Percentiles rank a stretch among this genome's conserved stretches.
These are phyloP conservation scores for Arothron firmamentum DNA, from an alignment of 2,113 vertebrate species.

Conservation along the genomic window DNA sequence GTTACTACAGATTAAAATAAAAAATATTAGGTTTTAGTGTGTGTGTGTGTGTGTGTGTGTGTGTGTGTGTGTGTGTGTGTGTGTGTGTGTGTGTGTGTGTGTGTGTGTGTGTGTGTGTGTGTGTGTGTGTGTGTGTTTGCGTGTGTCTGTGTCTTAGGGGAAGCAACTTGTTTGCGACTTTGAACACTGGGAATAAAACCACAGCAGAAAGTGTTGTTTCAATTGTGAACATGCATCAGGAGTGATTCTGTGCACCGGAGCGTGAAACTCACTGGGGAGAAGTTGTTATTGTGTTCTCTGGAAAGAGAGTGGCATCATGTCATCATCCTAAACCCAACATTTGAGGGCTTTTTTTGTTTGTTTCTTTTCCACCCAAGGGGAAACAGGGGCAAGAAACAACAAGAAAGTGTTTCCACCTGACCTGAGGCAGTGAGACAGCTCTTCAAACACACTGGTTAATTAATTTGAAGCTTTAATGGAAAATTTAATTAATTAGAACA, in stretches of 20 bases:
- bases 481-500: conserved; percentile 33
- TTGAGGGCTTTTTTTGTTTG: conserved; percentile 15
- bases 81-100: conserved; percentile 6
- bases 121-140: conserved; percentile 6
- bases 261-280: conserved; percentile 34
- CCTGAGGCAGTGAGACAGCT: conserved; percentile 26
- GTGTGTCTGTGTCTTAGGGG: not conserved
- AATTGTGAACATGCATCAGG: conserved; percentile 30
- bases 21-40: no score
- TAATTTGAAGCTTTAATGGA: conserved; percentile 36
- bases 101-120: not conserved
- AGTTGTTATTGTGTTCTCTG: conserved; percentile 43
- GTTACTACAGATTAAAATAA: no score
- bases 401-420: conserved; percentile 66
- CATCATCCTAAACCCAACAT: conserved; percentile 46
- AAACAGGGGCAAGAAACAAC: conserved; percentile 61
- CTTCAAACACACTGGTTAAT: conserved; percentile 46
- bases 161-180: conserved; percentile 46
- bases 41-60: no score
- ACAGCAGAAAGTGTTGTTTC: conserved; percentile 34
- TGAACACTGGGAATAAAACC: conserved; percentile 8
- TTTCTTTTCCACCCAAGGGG: conserved; percentile 34
- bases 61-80: no score
- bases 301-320: conserved; percentile 8
- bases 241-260: conserved; percentile 27